phyloP scores from a whole-genome alignment of 2,888 invertebrate species.

The Caenorhabditis wallacei region DNA sequence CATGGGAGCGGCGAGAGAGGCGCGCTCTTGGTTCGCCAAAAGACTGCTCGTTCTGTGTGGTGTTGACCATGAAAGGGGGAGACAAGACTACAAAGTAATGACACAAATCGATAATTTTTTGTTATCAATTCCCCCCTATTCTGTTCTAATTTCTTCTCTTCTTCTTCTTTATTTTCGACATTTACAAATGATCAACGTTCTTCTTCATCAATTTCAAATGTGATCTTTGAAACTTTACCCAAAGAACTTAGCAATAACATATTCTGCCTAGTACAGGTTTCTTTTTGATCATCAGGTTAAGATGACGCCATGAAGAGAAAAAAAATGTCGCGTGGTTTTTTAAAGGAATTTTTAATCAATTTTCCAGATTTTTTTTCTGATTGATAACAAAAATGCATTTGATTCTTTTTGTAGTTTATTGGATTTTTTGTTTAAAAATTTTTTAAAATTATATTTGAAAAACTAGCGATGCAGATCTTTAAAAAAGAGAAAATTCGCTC shows the following conservation, averaged over 20 bases:
- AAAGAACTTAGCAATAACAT: slow-evolving; percentile 34
- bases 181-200: neutral
- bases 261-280: slow-evolving; percentile 17
- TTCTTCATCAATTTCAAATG: neutral
- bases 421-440: neutral
- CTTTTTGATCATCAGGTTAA: slow-evolving; percentile 33
- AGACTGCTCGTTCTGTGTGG: neutral
- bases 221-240: slow-evolving; percentile 47
- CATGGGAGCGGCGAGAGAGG: slow-evolving; percentile 70
- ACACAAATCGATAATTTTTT: slow-evolving; percentile 15
- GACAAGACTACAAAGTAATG: slow-evolving; percentile 32
- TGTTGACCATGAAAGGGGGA: neutral
- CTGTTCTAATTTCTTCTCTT: slow-evolving; percentile 6
- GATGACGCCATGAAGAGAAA: slow-evolving; percentile 23
- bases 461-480: too few species aligned
- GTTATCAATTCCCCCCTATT: neutral
- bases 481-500: too few species aligned
- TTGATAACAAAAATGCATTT: neutral
- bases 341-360: slow-evolving; percentile 15
- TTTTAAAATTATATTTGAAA: too few species aligned
- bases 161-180: neutral
- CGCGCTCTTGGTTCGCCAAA: neutral
- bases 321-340: slow-evolving; percentile 11
- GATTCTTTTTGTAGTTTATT: neutral
- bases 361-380: neutral